Evolutionary conservation across 2,888 invertebrate genomes (phyloP), one percentile per base, ranked within the genome.

Genomic region (Peribatodes rhomboidaria): DNA sequence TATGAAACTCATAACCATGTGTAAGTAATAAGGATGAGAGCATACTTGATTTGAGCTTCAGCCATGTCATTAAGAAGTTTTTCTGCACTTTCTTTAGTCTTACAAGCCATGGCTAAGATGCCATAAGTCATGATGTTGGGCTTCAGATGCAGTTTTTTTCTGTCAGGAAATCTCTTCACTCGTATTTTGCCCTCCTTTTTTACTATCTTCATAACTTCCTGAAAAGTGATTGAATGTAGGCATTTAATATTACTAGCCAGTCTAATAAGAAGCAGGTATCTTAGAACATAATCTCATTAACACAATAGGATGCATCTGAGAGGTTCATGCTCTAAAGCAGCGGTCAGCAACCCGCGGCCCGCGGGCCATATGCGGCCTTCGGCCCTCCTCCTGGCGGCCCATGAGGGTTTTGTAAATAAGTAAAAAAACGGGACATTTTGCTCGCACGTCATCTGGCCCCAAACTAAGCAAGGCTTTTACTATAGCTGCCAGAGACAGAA

Each of bases 51-150:
- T 63, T 95, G 94, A 66, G 95, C 94, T 50, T 93, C 91, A 60
- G 95, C 91, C 96, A 99, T 97, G 81, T 96, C 95, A 37, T 90
- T 83, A 0, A 98, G 79, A 9, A 98, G 91, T 72, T 95, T 90
- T 53, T 93, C 84, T 4, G 96, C 97, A 75, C 95, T 94, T 33
- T 94, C 91, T 71, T 94, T 92, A 6, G 93, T 95, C 65, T 86
- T 90, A 84, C 98, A 98, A 11, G 97, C 95, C 77, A 98, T 86
- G 0, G 98, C 96, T 65, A 99, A 86, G 1, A 97, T 95, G 44
- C 98, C 98, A 91, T 97, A 99, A 0, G 98, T 98, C 75, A 97
- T 94, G 72, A 98, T 94, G 85, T 98, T 95, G 0, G 96, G 95
- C 69, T 90, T 88, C 22, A 97, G 82, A 58, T 87, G 85, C 3